phyloP scores from a whole-genome alignment of 2,113 vertebrate species.

The Tragulus kanchil region DNA sequence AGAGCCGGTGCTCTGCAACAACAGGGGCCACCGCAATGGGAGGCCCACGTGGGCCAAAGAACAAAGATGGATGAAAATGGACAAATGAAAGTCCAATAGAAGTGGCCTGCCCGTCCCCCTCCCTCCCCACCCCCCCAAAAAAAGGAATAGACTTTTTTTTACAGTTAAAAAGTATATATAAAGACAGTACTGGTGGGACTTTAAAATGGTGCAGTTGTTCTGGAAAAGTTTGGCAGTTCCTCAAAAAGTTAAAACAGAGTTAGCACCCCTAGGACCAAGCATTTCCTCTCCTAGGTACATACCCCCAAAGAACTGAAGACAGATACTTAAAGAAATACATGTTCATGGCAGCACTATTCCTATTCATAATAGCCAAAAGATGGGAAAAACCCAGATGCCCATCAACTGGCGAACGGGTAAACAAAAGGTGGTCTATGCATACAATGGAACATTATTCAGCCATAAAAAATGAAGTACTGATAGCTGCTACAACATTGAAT shows the following conservation, averaged over 20 bases:
- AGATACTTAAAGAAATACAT: background rate
- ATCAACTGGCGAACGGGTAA: background rate
- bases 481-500: background rate
- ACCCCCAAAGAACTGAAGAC: background rate
- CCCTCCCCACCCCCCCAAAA: no score
- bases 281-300: background rate
- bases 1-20: no score
- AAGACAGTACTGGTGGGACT: background rate
- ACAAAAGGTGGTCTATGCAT: background rate
- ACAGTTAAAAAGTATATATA: no score
- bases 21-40: no score
- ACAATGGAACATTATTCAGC: background rate
- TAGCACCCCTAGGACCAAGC: background rate
- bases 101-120: no score
- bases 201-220: constrained; percentile 21
- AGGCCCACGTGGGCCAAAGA: no score
- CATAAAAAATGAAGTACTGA: constrained; percentile 13
- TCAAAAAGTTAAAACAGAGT: background rate
- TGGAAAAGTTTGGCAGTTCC: background rate
- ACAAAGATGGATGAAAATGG: no score
- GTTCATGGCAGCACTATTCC: background rate
- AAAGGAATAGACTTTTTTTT: no score
- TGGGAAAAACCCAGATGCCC: background rate
- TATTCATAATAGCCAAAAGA: background rate
- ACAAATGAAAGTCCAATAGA: no score